Evolutionary conservation across 2,797 vertebrate genomes (phyloP).

Genomic region (Betta splendens): DNA sequence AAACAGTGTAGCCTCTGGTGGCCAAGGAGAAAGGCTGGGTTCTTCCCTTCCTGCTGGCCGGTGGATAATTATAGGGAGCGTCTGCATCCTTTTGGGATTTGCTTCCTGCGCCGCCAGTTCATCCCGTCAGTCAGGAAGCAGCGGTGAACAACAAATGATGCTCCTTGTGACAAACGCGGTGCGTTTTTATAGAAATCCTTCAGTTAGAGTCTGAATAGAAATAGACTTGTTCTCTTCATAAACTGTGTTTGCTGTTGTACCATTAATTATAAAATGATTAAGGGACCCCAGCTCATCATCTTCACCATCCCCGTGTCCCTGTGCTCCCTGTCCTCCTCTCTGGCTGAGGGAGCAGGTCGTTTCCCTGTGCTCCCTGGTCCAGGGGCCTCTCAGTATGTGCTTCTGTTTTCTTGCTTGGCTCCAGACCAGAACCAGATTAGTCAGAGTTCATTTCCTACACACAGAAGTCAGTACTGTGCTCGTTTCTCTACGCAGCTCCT

Average conservation of each 20-base stretch:
- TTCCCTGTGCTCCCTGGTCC: conserved; percentile 1
- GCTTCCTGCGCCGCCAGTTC: no score
- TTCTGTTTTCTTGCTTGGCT: not conserved
- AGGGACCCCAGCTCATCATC: conserved; percentile 26
- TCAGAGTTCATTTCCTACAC: not conserved
- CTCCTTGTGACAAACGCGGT: no score
- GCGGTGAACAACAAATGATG: no score
- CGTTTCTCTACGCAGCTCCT: conserved; percentile 11
- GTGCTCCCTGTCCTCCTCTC: conserved; percentile 5
- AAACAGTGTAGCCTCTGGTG: no score
- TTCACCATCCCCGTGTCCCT: conserved; percentile 15
- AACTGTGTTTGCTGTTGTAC: not conserved
- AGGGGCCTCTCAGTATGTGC: not conserved
- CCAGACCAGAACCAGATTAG: not conserved
- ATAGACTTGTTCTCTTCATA: not conserved
- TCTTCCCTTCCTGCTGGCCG: no score
- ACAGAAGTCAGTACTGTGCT: conserved; percentile 3
- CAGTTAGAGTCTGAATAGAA: no score
- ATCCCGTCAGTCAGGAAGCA: no score
- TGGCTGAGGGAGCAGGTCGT: conserved; percentile 37
- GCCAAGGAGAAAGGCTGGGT: no score
- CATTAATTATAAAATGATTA: no score
- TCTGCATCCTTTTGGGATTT: no score
- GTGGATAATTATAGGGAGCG: no score
- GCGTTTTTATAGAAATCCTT: no score